Conservation (phyloP, 2,888 invertebrate species). For the Dioctria linearis region DNA sequence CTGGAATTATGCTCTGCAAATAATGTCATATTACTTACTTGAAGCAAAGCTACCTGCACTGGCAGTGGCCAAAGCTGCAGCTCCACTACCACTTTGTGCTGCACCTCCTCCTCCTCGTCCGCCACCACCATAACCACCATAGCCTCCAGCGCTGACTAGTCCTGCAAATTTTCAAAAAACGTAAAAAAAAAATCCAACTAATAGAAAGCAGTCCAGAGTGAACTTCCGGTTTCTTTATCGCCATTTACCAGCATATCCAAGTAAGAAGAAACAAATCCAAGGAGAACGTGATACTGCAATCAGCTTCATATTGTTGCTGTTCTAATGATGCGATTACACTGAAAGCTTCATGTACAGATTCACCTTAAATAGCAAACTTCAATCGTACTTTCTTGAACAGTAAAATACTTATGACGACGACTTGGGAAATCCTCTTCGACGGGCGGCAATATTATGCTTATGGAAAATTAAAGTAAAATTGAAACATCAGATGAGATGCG, state of each 20-base stretch:
- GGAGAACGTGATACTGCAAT: background rate
- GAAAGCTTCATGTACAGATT: background rate
- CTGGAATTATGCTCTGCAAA: no score
- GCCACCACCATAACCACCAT: background rate
- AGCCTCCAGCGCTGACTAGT: background rate
- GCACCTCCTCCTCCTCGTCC: background rate
- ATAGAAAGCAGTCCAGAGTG: background rate
- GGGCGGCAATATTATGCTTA: background rate
- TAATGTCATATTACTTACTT: background rate
- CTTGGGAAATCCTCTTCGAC: background rate
- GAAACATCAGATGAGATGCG: background rate
- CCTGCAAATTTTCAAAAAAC: background rate
- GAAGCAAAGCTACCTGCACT: constrained; percentile 7
- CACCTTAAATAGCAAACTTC: constrained; percentile 6
- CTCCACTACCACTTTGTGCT: background rate
- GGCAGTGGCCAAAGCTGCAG: background rate
- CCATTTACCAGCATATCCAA: background rate
- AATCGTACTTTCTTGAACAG: background rate
- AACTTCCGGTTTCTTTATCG: background rate
- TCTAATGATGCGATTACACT: background rate
- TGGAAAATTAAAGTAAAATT: background rate
- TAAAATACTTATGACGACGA: background rate
- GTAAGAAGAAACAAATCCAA: background rate
- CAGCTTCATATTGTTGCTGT: background rate
- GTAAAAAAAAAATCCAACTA: background rate